A percentile compares a stretch with the other conserved stretches of the same genome.
Conservation (phyloP, 64 coral and sea anemone species). For the Pachyseris speciosa region DNA sequence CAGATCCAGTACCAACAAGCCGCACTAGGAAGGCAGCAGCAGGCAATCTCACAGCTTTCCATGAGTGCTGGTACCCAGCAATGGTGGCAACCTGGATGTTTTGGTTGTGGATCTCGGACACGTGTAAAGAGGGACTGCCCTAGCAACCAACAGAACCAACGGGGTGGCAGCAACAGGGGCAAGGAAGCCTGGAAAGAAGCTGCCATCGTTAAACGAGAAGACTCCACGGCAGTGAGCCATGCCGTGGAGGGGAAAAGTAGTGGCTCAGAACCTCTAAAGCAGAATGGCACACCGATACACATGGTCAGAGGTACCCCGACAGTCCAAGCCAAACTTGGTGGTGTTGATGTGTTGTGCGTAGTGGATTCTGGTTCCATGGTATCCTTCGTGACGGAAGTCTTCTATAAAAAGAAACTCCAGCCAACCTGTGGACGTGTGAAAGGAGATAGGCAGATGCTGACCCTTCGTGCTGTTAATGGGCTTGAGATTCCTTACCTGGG, state of each 20-base stretch:
- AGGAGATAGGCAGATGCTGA: not conserved
- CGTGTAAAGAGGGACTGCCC: not conserved
- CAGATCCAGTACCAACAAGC: not conserved
- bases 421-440: conserved; percentile 22
- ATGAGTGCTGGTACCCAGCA: no score
- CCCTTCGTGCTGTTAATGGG: conserved; percentile 25
- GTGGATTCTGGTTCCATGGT: conserved; percentile 67
- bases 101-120: not conserved
- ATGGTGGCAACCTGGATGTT: no score
- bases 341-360: not conserved
- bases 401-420: conserved; percentile 58
- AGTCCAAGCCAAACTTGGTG: conserved; percentile 44
- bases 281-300: not conserved
- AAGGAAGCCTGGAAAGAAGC: not conserved
- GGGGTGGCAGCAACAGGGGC: not conserved
- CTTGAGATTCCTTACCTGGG: conserved; percentile 57
- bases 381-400: conserved; percentile 56
- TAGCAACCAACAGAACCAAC: not conserved
- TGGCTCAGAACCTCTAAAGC: conserved; percentile 32
- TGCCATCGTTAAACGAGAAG: not conserved
- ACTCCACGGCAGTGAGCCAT: conserved; percentile 44
- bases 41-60: no score
- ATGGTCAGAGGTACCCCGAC: conserved; percentile 45
- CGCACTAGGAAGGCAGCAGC: no score
- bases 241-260: conserved; percentile 1